Evolutionary conservation across 2,888 invertebrate genomes (phyloP).

Genomic region (Neelides folsomi): DNA sequence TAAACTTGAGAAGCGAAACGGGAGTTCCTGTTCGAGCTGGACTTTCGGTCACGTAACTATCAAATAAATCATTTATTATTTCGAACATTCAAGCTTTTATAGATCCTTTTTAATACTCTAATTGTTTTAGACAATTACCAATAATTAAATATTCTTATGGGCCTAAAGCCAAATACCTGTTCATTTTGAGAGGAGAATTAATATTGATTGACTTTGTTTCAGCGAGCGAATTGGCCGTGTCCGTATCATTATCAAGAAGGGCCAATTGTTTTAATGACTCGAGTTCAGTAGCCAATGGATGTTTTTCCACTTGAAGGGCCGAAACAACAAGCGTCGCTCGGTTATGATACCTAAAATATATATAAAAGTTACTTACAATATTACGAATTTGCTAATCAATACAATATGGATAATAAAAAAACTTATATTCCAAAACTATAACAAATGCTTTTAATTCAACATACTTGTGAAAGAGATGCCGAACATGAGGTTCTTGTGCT

Average conservation of each 20-base stretch:
- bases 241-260: conserved; percentile 26
- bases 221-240: conserved; percentile 25
- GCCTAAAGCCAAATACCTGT: conserved; percentile 16
- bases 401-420: background rate
- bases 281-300: conserved; percentile 58
- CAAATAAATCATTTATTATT: background rate
- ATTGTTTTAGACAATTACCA: no score
- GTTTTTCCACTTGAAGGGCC: conserved; percentile 82
- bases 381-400: background rate
- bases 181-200: conserved; percentile 30
- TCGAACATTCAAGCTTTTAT: background rate
- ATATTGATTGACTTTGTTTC: conserved; percentile 30
- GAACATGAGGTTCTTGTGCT: conserved; percentile 75
- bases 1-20: conserved; percentile 30
- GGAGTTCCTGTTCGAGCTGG: conserved; percentile 33
- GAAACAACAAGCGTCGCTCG: conserved; percentile 84
- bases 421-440: background rate
- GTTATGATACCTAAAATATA: conserved; percentile 62
- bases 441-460: conserved; percentile 36
- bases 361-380: background rate
- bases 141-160: no score
- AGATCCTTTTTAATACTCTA: no score
- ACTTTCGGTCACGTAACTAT: conserved; percentile 28
- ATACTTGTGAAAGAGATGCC: conserved; percentile 76
- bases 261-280: conserved; percentile 15